Base-by-base conservation (phyloP, 2,113 vertebrate genomes). In the Osmerus eperlanus region DNA sequence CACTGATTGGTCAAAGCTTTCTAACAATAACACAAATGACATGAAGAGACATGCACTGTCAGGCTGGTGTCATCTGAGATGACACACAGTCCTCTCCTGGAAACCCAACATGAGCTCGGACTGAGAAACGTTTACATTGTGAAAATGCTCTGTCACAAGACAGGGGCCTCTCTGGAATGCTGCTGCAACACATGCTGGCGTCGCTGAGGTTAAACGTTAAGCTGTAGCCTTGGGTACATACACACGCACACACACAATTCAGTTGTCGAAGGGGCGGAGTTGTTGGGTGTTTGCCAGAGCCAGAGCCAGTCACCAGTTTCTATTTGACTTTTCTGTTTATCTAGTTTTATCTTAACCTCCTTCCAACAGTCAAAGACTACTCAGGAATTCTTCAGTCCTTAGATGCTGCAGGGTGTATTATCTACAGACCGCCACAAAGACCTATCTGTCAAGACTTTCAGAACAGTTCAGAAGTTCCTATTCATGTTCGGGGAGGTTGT, bases 161-260 rank as follows among this genome's bases (percentile, higher is more conserved):
- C 71, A 0, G 73, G 71, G 14, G 70, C 69, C 77, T 89, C 74
- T 58, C 81, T 74, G 84, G 85, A 90, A 88, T 87, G 86, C 83
- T 85, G 83, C 85, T 89, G 88, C 88, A 86, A 88, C 86, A 89
- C 86, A 84, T 81, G 64, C 67, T 12, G 18, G 73, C 84, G 82
- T 88, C 86, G 78, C 77, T 88, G 83, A 83, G 80, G 86, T 90
- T 88, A 88, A 90, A 87, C 79, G 85, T 85, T 86, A 65, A 85
- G 81, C 78, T 28, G 16, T 80, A 51, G 66, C 28, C 61, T 36
- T 21, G 56, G 5, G 18, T 56, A 32, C 62, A 76, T 75, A 47
- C 32, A 70, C 56, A 58, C 53, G 56, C 54, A 16, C 18, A n/a
- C 14, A n/a, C 18, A 18, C 54, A 55, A 41, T 16, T 72, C 14